Base-by-base conservation (phyloP, 2,113 vertebrate species). In the Prietella phreatophila region DNA sequence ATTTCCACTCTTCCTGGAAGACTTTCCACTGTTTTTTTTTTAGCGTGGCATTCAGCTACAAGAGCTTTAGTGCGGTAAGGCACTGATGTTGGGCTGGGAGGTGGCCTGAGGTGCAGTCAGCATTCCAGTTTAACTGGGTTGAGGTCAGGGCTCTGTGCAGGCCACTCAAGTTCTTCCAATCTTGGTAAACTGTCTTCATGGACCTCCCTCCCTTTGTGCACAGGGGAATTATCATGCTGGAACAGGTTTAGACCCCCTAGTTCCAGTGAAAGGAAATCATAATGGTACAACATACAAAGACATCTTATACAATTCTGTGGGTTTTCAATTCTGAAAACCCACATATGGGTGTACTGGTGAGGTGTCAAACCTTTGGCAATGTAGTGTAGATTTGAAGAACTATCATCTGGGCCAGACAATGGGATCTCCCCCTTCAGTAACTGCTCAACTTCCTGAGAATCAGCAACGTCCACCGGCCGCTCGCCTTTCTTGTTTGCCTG, bases 401-500 rank as follows among this genome's bases (percentile, higher is more conserved):
- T 98, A 33, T 98, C 97, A 8, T 99, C 98, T 75, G 96, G 96
- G 89, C 98, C 98, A 69, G 98, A 99, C 87, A 98, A 93, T 0
- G 96, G 94, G 50, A 97, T 95, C 91, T 99, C 97, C 88, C 97
- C 96, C 93, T 99, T 99, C 63, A 99, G 88, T 0, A 99, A 94
- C 94, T 96, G 95, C 90, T 99, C 98, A 89, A 99, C 88, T 92
- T 99, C 98, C 90, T 98, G 96, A 79, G 98, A 98, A 94, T 99
- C 98, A 25, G 98, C 97, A 85, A 99, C 97, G 86, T 99, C 98
- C 89, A 99, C 97, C 3, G 98, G 98, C 25, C 98, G 97, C 92
- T 99, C 98, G 0, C 98, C 98, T 0, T 97, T 96, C 90, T 99
- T 99, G 93, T 99, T 99, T 83, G 97, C 97, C 94, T 99, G 98